Evolutionary conservation across 2,797 vertebrate species (phyloP), one percentile per base, ranked within the genome.

Genomic region (Myoxocephalus aenaeus): DNA sequence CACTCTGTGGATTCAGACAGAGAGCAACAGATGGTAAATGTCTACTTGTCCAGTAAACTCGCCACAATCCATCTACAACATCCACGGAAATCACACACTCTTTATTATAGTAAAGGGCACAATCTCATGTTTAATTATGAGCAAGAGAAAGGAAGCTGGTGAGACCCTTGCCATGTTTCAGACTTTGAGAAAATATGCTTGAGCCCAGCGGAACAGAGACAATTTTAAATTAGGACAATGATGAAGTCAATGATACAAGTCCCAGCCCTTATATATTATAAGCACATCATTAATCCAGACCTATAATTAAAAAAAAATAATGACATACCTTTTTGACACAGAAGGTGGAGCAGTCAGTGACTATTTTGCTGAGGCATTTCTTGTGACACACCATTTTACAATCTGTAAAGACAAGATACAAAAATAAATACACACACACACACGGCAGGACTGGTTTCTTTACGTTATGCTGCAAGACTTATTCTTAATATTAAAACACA

Each of bases 381-480:
- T 97, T 99, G 93, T 99, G 98, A 91, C 97, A 99, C 57, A 96
- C 96, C 96, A 99, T 95, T 91, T 99, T 99, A 91, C 98, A 99
- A 86, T 93, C 98, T 99, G 64, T 40, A 66, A 66, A 80, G 17
- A 61, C 40, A 61, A 79, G 3, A 70, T 46, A 7, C 1, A 25
- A 12, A 12, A 6, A 29, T 42, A 42, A 0, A 14, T 53, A 2
- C 58, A 32, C 1, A 32, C 32, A 32, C 32, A 32, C 32, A 4
- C 32, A 32, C 4, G 10, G 6, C 6, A 62, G 4, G 6, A 48
- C 2, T 18, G 0, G 1, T 54, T 69, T 57, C 0, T 25, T 20
- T 25, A 18, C 9, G 4, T 38, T 59, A 27, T 32, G 11, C 2
- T 46, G 17, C 3, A 46, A 20, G 4, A 11, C 40, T 3, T 18